Percentiles rank a stretch among this genome's conserved stretches.
Conservation (phyloP, 2,113 vertebrate species). For the Pterophyllum scalare region DNA sequence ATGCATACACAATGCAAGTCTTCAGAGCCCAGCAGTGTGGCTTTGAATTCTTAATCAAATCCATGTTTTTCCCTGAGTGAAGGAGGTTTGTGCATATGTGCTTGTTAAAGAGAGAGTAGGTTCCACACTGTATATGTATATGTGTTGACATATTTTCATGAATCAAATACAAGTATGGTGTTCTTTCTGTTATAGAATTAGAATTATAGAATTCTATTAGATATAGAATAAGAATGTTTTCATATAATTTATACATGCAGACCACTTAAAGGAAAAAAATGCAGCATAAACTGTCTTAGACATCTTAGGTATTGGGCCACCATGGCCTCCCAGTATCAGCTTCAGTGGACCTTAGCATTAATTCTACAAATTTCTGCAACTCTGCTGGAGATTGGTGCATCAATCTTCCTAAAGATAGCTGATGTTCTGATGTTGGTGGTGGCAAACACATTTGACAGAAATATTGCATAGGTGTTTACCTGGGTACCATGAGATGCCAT, state of each 20-base stretch:
- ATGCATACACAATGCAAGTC: not conserved
- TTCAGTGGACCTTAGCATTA: not conserved
- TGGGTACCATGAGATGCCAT: not conserved
- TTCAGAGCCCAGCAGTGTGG: not conserved
- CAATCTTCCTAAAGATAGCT: not conserved
- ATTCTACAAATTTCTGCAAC: not conserved
- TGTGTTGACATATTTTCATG: not conserved
- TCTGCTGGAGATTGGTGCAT: not conserved
- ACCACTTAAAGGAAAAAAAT: no score
- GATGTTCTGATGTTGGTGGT: not conserved
- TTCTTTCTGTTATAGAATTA: no score
- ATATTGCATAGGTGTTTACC: not conserved
- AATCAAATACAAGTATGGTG: slow-evolving; percentile 11
- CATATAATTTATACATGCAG: no score
- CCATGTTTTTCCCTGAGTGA: not conserved
- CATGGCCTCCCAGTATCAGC: not conserved
- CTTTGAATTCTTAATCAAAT: slow-evolving; percentile 24
- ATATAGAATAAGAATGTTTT: no score
- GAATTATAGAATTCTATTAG: no score
- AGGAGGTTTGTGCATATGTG: not conserved
- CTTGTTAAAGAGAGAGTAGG: not conserved
- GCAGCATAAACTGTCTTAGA: not conserved
- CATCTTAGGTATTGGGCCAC: not conserved
- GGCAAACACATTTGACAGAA: not conserved
- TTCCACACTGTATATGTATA: not conserved